A percentile compares a stretch with the other conserved stretches of the same genome.
phyloP scores from a whole-genome alignment of 2,797 vertebrate species.

The Discoglossus pictus region DNA sequence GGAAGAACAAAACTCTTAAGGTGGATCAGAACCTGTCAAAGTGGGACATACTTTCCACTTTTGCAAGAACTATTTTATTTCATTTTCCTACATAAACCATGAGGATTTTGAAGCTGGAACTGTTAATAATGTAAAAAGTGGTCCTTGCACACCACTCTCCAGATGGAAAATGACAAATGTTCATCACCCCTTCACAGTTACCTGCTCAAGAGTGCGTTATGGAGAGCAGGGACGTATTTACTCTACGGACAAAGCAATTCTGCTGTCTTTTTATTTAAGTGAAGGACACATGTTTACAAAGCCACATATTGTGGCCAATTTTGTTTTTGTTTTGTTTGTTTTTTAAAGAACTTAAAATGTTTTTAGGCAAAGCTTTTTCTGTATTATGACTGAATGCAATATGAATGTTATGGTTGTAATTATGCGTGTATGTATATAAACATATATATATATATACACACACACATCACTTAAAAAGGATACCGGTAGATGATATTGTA shows the following conservation, averaged over 20 bases:
- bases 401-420: constrained; percentile 17
- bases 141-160: constrained; percentile 7
- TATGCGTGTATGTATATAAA: constrained; percentile 24
- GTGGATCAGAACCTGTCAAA: constrained; percentile 5
- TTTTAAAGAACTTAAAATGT: constrained; percentile 52
- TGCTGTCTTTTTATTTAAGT: constrained; percentile 48
- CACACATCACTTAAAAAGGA: too few relatives aligned
- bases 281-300: constrained; percentile 68
- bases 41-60: neutral
- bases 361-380: constrained; percentile 55
- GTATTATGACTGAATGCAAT: constrained; percentile 51
- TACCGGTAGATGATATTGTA: too few relatives aligned
- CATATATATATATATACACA: neutral
- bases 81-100: neutral
- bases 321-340: constrained; percentile 40
- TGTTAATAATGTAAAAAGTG: constrained; percentile 21
- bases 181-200: constrained; percentile 11
- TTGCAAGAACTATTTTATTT: neutral
- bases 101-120: constrained; percentile 10
- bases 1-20: constrained; percentile 1
- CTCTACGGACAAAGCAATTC: neutral
- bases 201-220: constrained; percentile 12
- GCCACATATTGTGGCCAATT: constrained; percentile 65
- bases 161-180: constrained; percentile 15
- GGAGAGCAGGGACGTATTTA: neutral